Evolutionary conservation across 1,140 invertebrate species (phyloP).

Genomic region (Pantala flavescens): DNA sequence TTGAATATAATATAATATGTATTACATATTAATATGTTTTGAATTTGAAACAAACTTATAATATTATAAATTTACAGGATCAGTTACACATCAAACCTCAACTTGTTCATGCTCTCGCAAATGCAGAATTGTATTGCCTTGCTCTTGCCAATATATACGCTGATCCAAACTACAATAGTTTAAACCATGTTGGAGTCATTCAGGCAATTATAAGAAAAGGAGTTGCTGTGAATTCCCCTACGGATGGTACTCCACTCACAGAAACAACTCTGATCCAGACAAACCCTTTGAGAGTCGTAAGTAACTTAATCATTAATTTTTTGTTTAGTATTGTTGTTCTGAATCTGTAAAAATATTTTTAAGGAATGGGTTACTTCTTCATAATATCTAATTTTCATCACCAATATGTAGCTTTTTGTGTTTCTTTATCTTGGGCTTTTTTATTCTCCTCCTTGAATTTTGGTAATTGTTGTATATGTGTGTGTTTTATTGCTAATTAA

Average conservation of each 20-base stretch:
- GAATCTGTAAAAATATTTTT: too few species aligned
- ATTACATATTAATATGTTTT: too few species aligned
- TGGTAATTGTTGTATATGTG: too few species aligned
- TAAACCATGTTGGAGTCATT: constrained; percentile 88
- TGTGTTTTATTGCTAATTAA: too few species aligned
- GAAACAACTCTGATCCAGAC: constrained; percentile 94
- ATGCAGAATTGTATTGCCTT: constrained; percentile 91
- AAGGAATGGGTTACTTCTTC: too few species aligned
- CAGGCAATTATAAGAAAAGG: constrained; percentile 87
- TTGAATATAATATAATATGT: too few species aligned
- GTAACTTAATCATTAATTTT: constrained; percentile 24
- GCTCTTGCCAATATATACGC: constrained; percentile 93
- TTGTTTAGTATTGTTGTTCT: too few species aligned
- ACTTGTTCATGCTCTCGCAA: constrained; percentile 81
- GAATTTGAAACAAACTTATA: too few species aligned
- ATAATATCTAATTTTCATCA: too few species aligned
- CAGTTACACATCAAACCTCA: constrained; percentile 88
- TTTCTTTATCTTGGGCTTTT: too few species aligned
- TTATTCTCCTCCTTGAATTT: too few species aligned
- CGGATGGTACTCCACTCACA: constrained; percentile 47
- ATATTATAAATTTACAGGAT: constrained; percentile 50
- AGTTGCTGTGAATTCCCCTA: constrained; percentile 74
- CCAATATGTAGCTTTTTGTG: too few species aligned
- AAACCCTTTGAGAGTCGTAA: constrained; percentile 88
- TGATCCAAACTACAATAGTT: constrained; percentile 89